These are phyloP conservation scores for Lepilemur septentrionalis DNA, from an alignment of 2,797 vertebrate species.

Conservation along the genomic window DNA sequence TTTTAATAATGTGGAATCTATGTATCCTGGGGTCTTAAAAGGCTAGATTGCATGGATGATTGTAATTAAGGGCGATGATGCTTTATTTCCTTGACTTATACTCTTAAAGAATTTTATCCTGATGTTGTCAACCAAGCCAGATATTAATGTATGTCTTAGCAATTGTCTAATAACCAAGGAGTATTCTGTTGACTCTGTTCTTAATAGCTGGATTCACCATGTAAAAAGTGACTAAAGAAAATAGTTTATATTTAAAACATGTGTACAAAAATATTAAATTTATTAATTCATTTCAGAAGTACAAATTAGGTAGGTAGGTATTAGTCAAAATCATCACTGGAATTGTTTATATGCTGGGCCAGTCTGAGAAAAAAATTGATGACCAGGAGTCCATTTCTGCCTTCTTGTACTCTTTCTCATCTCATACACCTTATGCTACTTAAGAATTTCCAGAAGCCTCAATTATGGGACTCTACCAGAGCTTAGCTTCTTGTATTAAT, in stretches of 20 bases:
- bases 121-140: slow-evolving; percentile 19
- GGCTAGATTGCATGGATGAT: not conserved
- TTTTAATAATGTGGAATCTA: slow-evolving; percentile 17
- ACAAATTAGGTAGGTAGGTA: slow-evolving; percentile 6
- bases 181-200: slow-evolving; percentile 1
- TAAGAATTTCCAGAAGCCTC: not conserved
- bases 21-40: slow-evolving; percentile 16
- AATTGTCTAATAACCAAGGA: slow-evolving; percentile 2
- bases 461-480: not conserved
- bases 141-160: not conserved
- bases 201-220: not conserved
- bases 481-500: not conserved
- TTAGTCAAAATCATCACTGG: not conserved
- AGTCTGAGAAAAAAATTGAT: not conserved
- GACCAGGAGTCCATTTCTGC: not conserved
- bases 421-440: not conserved
- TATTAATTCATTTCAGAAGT: slow-evolving; percentile 44
- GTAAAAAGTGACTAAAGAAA: slow-evolving; percentile 24
- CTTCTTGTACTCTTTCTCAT: not conserved
- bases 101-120: not conserved
- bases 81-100: slow-evolving; percentile 12
- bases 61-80: not conserved
- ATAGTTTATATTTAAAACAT: slow-evolving; percentile 42
- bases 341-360: not conserved
- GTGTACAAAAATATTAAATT: slow-evolving; percentile 28